Base-by-base conservation (phyloP, 2,888 invertebrate species). In the Brachycybe producta region DNA sequence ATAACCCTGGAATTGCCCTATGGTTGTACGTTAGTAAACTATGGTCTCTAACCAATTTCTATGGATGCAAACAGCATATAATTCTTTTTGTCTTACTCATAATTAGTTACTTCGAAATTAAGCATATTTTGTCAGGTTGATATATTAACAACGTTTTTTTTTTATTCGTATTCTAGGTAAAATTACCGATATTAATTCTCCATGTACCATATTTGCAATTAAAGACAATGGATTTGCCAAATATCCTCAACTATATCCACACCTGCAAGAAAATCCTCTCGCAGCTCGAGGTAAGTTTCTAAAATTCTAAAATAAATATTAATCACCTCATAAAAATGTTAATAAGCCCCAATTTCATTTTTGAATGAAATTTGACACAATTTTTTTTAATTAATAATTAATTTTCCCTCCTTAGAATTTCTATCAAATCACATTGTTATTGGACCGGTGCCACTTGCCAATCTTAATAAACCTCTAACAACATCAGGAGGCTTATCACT, bases 201-300 rank as follows among this genome's bases (percentile, higher is more conserved):
- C 46, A 24, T 46, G 46, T 46, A 46, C 46, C 23, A 35, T 46
- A 34, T 46, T 46, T 35, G 46, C 46, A 23, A 36, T 46, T 24
- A 23, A 34, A 46, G 46, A 46, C 26, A 24, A 32, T 23, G 35
- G 46, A 24, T 46, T 46, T 46, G 24, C 43, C 32, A 43, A 46
- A 35, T 36, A 32, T n/a, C 13, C 46, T 2, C 15, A 46, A 23
- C 24, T 35, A 15, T 46, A 46, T 24, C 5, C 21, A 21, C n/a
- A 30, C 23, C 35, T 46, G 46, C 28, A 24, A 27, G 46, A 35
- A 15, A 46, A 46, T 46, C 35, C 46, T 34, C 23, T 46, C 21
- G 46, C 46, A 35, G 46, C 46, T 34, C 15, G 23, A 46, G 46
- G 46, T 46, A 46, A 46, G 36, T 11, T n/a, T n/a, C n/a, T n/a